Base-by-base conservation (phyloP, 2,888 invertebrate species). In the Urechis unicinctus region DNA sequence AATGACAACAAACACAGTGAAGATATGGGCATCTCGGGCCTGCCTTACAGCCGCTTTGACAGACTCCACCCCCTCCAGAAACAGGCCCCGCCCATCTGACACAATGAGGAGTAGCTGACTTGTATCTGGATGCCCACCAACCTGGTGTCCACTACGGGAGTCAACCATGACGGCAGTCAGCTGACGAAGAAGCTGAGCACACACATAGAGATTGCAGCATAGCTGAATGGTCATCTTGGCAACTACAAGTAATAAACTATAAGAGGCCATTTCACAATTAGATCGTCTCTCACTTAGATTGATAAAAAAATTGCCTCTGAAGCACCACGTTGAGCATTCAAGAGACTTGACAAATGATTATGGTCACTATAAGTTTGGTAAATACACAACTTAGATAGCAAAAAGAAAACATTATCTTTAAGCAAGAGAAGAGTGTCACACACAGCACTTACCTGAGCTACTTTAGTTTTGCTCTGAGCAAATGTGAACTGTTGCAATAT, bases 71-170 rank as follows among this genome's bases (percentile, higher is more conserved):
- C 95, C 95, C 59, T 81, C 80, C 72, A 92, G 90, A 77, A 89
- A 91, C 62, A 96, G 86, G 1, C 94, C 94, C 44, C 94, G 83
- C 0, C 97, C 98, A 79, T 99, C 99, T 41, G 96, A 93, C 2
- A 99, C 84, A 9, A 99, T 85, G 21, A 99, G 83, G 63, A 99
- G 77, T 44, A 99, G 79, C 78, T 92, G 93, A 0, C 60, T 57
- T n/a, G 57, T 59, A 25, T 55, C 49, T 22, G 42, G 45, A 36
- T 50, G 50, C 59, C 42, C 26, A 31, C 51, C 9, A 6, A 68
- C 67, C 4, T 61, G 68, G 46, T 67, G 70, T 5, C 63, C 56
- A 17, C 61, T 57, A 42, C 68, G 60, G 3, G 70, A 67, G 26
- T 71, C 83, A 54, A 86, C 84, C 69, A 75, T 70, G 9, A 70